Percentiles rank a stretch among this genome's conserved stretches.
phyloP scores from a whole-genome alignment of 2,888 invertebrate genomes.

The Melipona beecheii region DNA sequence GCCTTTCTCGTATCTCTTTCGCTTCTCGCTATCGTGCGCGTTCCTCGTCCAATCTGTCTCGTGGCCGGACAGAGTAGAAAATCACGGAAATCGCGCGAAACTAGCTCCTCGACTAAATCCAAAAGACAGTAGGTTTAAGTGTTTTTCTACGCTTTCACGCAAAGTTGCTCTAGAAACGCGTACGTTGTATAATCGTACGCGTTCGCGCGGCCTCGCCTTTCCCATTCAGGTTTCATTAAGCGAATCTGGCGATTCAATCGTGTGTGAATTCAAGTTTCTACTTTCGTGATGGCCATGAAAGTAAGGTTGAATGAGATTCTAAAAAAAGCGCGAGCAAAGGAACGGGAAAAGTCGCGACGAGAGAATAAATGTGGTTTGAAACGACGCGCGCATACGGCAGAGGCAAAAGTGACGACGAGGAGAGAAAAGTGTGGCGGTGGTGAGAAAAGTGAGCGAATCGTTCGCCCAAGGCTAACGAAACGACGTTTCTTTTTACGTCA shows the following conservation, averaged over 20 bases:
- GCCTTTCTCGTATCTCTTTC: not conserved
- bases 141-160: constrained; percentile 23
- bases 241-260: not conserved
- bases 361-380: not conserved
- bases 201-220: constrained; percentile 5
- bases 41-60: not conserved
- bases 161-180: not conserved
- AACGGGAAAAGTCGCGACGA: not conserved
- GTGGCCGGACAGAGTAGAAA: not conserved
- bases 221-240: not conserved
- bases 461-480: not conserved
- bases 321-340: rapidly evolving
- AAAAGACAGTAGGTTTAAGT: constrained; percentile 72
- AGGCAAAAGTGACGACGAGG: not conserved
- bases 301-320: not conserved
- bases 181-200: not conserved
- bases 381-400: not conserved
- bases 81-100: not conserved
- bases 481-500: constrained; percentile 4
- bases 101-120: constrained; percentile 1
- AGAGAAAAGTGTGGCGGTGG: not conserved
- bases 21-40: not conserved
- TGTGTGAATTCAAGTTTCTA: not conserved
- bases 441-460: not conserved
- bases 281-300: not conserved